Percentiles rank a stretch among this genome's conserved stretches.
Conservation (phyloP, 2,888 invertebrate genomes). For the Chymomyza fuscimana region DNA sequence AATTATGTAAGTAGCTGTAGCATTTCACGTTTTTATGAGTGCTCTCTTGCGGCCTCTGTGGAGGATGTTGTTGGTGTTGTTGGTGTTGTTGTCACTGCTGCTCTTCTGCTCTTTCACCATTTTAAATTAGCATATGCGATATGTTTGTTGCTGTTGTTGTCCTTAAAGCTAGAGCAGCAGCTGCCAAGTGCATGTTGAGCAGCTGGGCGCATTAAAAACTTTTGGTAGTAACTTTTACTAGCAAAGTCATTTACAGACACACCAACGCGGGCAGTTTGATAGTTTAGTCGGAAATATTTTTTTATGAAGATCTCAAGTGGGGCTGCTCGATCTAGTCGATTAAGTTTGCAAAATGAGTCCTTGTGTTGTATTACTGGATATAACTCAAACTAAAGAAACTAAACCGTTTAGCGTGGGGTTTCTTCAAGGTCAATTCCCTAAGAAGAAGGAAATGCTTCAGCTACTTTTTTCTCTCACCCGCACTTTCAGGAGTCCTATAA, state of each 20-base stretch:
- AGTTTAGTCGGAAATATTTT: no score
- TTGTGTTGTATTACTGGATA: no score
- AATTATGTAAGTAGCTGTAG: conserved; percentile 52
- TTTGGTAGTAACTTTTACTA: neutral
- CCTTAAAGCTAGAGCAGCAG: neutral
- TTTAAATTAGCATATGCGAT: conserved; percentile 56
- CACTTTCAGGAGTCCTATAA: no score
- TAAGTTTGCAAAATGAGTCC: no score
- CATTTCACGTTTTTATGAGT: conserved; percentile 29
- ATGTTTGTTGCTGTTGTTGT: neutral
- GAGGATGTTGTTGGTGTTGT: neutral
- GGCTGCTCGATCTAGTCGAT: no score
- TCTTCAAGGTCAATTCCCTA: no score
- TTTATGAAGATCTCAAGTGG: no score
- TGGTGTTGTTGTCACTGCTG: conserved; percentile 1
- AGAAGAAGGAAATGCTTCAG: no score
- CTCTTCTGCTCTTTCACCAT: conserved; percentile 1
- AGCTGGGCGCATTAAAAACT: neutral
- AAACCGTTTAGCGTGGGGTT: no score
- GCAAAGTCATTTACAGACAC: neutral
- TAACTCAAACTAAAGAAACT: no score
- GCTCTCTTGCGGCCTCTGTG: conserved; percentile 12
- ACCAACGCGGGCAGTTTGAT: neutral
- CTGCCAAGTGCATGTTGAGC: neutral
- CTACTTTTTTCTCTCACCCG: no score